These are phyloP conservation scores for Eumaeus atala DNA, from an alignment of 1,140 invertebrate species.

Conservation along the genomic window DNA sequence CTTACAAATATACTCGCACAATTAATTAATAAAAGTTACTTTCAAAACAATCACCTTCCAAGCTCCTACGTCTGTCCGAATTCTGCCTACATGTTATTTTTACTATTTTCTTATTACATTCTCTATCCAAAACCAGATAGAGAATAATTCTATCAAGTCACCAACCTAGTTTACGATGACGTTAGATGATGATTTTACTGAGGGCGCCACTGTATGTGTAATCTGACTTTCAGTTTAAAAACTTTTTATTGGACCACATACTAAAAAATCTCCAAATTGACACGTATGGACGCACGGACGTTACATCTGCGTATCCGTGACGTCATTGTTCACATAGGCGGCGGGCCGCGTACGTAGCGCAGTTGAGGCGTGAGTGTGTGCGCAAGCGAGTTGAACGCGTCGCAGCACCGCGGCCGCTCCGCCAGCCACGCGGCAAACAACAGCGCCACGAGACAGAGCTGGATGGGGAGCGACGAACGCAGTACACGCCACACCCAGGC, in stretches of 20 bases:
- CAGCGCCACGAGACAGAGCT: conserved; percentile 86
- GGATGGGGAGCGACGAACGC: conserved; percentile 85
- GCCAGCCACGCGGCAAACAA: conserved; percentile 87
- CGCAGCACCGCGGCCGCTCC: conserved; percentile 88
- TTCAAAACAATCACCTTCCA: no score
- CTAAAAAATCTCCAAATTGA: background rate
- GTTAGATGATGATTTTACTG: background rate
- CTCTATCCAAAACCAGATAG: no score
- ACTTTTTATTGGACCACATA: background rate
- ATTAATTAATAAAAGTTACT: no score
- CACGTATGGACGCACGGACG: no score
- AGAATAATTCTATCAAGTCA: no score
- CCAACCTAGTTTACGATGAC: no score
- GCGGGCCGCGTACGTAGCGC: conserved; percentile 88
- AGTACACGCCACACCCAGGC: conserved; percentile 85
- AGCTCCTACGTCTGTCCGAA: no score
- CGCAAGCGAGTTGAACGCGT: conserved; percentile 87
- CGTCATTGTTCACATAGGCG: conserved; percentile 80
- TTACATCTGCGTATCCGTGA: no score
- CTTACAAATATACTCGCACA: no score
- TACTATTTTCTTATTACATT: no score
- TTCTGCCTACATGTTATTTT: no score
- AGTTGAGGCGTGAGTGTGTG: conserved; percentile 88
- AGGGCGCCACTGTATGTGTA: background rate
- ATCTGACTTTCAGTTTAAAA: no score